Percentiles rank a stretch among this genome's conserved stretches.
Conservation (phyloP, 2,888 invertebrate species). For the Coelinius sp. region DNA sequence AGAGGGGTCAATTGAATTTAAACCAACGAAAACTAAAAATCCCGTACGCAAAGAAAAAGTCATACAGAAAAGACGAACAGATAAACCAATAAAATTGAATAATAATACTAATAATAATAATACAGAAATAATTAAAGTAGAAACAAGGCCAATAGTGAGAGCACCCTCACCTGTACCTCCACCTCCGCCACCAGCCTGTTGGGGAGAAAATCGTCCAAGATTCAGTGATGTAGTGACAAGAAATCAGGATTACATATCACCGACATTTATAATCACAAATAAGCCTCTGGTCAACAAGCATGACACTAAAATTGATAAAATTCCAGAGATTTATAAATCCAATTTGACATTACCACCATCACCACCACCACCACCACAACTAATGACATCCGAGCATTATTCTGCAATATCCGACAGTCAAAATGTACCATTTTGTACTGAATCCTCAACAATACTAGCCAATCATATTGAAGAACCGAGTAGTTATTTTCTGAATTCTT, state of each 20-base stretch:
- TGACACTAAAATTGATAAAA: constrained; percentile 40
- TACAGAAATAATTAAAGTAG: neutral
- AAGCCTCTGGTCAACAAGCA: constrained; percentile 52
- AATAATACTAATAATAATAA: too few species aligned
- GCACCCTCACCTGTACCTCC: constrained; percentile 50
- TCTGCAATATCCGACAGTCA: constrained; percentile 41
- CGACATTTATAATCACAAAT: constrained; percentile 56
- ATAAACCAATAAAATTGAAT: constrained; percentile 59
- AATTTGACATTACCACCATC: constrained; percentile 35
- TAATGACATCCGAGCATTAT: constrained; percentile 19
- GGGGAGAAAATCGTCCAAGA: constrained; percentile 74
- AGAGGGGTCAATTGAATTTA: constrained; percentile 49
- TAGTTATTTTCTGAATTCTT: constrained; percentile 64
- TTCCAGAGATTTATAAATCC: constrained; percentile 36
- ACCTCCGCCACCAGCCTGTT: constrained; percentile 68
- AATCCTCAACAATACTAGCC: constrained; percentile 41
- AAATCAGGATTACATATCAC: constrained; percentile 67
- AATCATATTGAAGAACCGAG: constrained; percentile 54
- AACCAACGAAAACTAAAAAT: constrained; percentile 52
- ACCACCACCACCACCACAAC: neutral
- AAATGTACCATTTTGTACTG: constrained; percentile 38
- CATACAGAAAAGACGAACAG: constrained; percentile 60
- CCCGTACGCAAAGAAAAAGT: constrained; percentile 63
- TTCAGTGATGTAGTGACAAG: constrained; percentile 77
- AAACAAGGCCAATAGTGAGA: constrained; percentile 46